Conservation (phyloP, 2,797 vertebrate genomes). For the Cottoperca gobio region DNA sequence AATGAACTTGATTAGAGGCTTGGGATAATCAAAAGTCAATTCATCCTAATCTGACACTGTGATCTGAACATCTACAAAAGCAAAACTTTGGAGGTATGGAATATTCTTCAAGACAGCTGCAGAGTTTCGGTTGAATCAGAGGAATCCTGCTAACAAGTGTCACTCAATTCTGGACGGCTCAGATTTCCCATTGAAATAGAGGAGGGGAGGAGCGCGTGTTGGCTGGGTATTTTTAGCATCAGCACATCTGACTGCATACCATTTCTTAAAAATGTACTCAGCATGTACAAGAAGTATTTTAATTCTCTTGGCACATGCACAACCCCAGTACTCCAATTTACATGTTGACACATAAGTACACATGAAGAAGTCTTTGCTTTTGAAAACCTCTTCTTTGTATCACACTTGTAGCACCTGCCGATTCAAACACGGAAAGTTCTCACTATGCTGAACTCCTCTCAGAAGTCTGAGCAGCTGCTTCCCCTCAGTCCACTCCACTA, state of each 20-base stretch:
- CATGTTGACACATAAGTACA: constrained; percentile 16
- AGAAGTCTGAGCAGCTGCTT: constrained; percentile 15
- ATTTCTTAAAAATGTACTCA: constrained; percentile 33
- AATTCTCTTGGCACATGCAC: neutral
- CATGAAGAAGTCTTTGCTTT: neutral
- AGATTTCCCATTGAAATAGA: constrained; percentile 73
- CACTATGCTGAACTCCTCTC: constrained; percentile 1
- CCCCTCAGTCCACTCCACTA: neutral
- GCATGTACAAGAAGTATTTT: constrained; percentile 8
- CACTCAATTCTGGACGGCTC: constrained; percentile 67
- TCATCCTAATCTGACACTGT: neutral
- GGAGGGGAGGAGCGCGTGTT: constrained; percentile 44
- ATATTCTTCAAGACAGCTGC: constrained; percentile 68
- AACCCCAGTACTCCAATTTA: neutral
- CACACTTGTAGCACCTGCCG: neutral
- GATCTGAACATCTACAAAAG: neutral
- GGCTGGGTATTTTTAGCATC: constrained; percentile 77
- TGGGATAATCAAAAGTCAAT: neutral
- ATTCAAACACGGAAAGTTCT: constrained; percentile 12
- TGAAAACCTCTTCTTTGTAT: constrained; percentile 5
- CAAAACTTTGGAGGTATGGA: constrained; percentile 7
- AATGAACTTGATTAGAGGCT: constrained; percentile 1
- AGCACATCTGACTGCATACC: constrained; percentile 40
- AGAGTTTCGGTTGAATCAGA: constrained; percentile 38
- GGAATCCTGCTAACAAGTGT: constrained; percentile 73